Conservation (phyloP, 1,140 invertebrate genomes). For the Drosophila chauvacae region DNA sequence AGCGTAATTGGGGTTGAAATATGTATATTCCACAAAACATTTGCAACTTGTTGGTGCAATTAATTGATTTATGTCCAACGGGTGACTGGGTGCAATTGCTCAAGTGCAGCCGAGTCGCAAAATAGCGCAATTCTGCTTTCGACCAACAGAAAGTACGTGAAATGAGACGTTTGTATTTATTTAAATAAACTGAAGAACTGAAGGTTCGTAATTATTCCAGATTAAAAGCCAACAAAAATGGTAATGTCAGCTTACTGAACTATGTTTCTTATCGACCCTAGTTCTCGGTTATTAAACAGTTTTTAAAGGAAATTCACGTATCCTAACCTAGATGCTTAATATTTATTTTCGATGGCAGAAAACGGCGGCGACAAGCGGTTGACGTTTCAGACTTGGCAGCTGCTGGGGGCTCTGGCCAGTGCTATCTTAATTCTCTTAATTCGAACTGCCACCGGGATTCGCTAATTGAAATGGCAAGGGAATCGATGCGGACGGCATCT, state of each 20-base stretch:
- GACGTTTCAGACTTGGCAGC: conserved; percentile 2
- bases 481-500: conserved; percentile 31
- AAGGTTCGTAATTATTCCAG: neutral
- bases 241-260: no score
- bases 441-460: conserved; percentile 60
- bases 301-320: no score
- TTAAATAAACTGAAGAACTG: neutral
- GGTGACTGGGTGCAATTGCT: conserved; percentile 45
- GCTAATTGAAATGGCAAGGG: conserved; percentile 69
- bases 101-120: neutral
- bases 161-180: neutral
- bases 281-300: no score
- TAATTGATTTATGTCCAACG: conserved; percentile 55
- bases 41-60: conserved; percentile 28
- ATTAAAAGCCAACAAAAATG: neutral
- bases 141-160: neutral
- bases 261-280: no score
- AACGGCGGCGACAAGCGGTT: conserved; percentile 22
- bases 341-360: conserved; percentile 37
- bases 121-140: neutral
- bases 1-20: conserved; percentile 45
- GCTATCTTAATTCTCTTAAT: conserved; percentile 18
- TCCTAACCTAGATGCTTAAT: conserved; percentile 1
- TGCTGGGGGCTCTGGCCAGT: neutral
- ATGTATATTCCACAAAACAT: conserved; percentile 20